Conservation (phyloP, 2,888 invertebrate genomes). For the Cacoxenus indagator region DNA sequence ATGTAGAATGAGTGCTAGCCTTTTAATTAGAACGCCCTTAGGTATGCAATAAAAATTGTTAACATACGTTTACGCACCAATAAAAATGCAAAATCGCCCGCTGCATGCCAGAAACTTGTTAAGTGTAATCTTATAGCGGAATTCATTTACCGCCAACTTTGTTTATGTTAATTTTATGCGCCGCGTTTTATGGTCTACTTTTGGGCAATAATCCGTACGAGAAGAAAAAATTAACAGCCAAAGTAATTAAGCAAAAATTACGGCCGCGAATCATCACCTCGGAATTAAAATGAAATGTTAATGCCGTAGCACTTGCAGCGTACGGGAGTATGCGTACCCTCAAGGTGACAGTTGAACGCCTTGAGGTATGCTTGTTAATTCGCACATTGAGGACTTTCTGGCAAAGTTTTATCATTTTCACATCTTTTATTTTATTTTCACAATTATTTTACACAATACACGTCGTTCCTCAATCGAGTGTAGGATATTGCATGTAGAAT, state of each 20-base stretch:
- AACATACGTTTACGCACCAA: slow-evolving; percentile 25
- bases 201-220: slow-evolving; percentile 23
- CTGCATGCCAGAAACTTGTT: slow-evolving; percentile 18
- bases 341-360: too few relatives aligned
- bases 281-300: slow-evolving; percentile 25
- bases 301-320: background rate
- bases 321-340: background rate
- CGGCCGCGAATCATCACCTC: slow-evolving; percentile 25
- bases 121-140: slow-evolving; percentile 9
- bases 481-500: background rate
- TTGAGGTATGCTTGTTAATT: background rate
- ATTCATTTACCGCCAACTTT: background rate
- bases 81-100: slow-evolving; percentile 5
- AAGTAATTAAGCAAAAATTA: slow-evolving; percentile 29
- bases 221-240: slow-evolving; percentile 14
- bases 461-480: too few relatives aligned
- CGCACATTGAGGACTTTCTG: background rate
- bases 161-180: slow-evolving; percentile 16
- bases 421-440: background rate
- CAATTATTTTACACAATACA: background rate
- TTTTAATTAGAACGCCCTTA: slow-evolving; percentile 20
- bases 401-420: background rate
- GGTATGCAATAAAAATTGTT: slow-evolving; percentile 26
- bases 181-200: slow-evolving; percentile 24
- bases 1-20: background rate